These are phyloP conservation scores for Leptobrachium ailaonicum DNA, from an alignment of 2,113 vertebrate species.

Conservation along the genomic window DNA sequence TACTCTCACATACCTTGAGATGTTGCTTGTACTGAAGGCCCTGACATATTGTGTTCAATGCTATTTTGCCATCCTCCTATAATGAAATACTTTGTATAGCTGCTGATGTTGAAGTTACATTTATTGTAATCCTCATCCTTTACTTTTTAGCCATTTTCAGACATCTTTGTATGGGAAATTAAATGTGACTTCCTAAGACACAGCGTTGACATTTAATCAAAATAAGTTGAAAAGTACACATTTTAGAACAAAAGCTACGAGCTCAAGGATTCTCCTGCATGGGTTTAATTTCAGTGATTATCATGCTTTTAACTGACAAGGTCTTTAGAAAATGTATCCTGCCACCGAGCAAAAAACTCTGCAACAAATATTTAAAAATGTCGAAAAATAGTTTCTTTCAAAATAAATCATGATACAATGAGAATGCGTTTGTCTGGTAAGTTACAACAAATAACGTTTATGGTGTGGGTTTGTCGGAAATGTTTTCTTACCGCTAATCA, in stretches of 20 bases:
- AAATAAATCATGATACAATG: neutral
- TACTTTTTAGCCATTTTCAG: constrained; percentile 12
- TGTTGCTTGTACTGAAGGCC: no score
- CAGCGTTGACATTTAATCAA: constrained; percentile 22
- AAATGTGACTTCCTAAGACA: constrained; percentile 34
- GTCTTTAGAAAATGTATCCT: neutral
- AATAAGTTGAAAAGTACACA: constrained; percentile 30
- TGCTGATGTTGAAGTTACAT: constrained; percentile 6
- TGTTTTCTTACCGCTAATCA: neutral
- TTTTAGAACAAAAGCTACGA: constrained; percentile 15
- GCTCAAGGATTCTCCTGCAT: neutral
- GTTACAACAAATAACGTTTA: no score
- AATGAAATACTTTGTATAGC: constrained; percentile 14
- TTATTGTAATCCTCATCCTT: constrained; percentile 13
- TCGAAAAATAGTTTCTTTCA: neutral
- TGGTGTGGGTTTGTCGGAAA: neutral
- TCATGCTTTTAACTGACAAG: constrained; percentile 10
- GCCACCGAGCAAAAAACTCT: neutral
- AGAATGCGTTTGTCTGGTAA: neutral
- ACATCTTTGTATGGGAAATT: neutral
- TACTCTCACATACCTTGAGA: no score
- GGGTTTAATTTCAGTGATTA: constrained; percentile 24
- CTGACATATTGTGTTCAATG: no score
- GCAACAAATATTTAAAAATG: neutral
- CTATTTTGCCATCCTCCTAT: no score